phyloP scores from a whole-genome alignment of 2,888 invertebrate genomes.

The Phlogophora meticulosa region DNA sequence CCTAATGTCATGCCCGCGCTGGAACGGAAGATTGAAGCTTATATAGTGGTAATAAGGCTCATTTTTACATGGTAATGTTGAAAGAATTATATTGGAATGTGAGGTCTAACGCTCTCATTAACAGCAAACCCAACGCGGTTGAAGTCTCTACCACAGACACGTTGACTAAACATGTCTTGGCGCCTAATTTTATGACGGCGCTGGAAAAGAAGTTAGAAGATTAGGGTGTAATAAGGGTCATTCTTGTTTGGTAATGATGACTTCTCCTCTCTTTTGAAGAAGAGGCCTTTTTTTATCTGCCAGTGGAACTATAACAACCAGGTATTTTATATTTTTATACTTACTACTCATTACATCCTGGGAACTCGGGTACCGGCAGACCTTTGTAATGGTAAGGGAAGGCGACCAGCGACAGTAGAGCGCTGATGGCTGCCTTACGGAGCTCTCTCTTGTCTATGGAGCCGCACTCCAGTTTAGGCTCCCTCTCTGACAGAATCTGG shows the following conservation, averaged over 20 bases:
- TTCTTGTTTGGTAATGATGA: background rate
- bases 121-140: too few relatives aligned
- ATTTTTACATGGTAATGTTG: background rate
- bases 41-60: background rate
- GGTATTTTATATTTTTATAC: conserved; percentile 55
- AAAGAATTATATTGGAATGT: too few relatives aligned
- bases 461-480: conserved; percentile 93
- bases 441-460: conserved; percentile 94
- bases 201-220: background rate
- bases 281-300: too few relatives aligned
- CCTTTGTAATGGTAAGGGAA: conserved; percentile 98
- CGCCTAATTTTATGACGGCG: too few relatives aligned
- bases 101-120: too few relatives aligned
- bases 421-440: conserved; percentile 97
- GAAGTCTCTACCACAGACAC: too few relatives aligned
- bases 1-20: conserved; percentile 86
- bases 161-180: too few relatives aligned
- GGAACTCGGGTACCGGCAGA: conserved; percentile 93
- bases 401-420: conserved; percentile 97
- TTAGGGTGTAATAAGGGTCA: background rate
- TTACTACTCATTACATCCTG: conserved; percentile 90
- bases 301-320: too few relatives aligned
- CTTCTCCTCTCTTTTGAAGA: background rate
- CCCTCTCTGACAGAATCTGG: conserved; percentile 96
- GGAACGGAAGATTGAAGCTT: conserved; percentile 30